A percentile compares a stretch with the other conserved stretches of the same genome.
phyloP scores from a whole-genome alignment of 2,888 invertebrate genomes.

The Chymomyza fuscimana region DNA sequence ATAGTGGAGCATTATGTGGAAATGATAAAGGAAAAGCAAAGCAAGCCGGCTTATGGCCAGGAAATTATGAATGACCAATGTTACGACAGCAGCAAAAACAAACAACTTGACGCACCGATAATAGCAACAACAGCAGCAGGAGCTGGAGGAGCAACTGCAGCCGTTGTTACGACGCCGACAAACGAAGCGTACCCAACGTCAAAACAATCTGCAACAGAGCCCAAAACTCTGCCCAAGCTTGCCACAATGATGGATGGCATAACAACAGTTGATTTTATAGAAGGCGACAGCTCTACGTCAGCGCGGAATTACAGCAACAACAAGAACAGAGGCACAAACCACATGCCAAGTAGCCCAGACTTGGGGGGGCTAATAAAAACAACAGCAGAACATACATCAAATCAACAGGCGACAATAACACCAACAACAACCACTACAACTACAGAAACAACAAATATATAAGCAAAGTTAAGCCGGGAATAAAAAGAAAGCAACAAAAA shows the following conservation, averaged over 20 bases:
- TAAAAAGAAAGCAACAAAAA: not conserved
- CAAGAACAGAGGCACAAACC: slow-evolving; percentile 50
- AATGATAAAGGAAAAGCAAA: slow-evolving; percentile 38
- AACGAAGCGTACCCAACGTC: slow-evolving; percentile 41
- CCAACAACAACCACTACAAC: slow-evolving; percentile 42
- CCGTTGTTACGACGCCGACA: not conserved
- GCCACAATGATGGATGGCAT: slow-evolving; percentile 68
- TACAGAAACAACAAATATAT: not conserved
- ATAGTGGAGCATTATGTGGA: not conserved
- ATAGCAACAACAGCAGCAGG: slow-evolving; percentile 27
- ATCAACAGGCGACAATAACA: slow-evolving; percentile 64
- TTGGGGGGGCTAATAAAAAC: slow-evolving; percentile 59
- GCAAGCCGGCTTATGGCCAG: slow-evolving; percentile 35
- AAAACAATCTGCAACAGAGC: slow-evolving; percentile 58
- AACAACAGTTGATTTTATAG: slow-evolving; percentile 72
- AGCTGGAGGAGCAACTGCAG: slow-evolving; percentile 3
- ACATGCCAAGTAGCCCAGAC: slow-evolving; percentile 40
- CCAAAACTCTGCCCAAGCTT: slow-evolving; percentile 27
- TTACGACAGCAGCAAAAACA: slow-evolving; percentile 29
- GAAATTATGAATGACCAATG: slow-evolving; percentile 53
- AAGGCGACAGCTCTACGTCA: slow-evolving; percentile 73
- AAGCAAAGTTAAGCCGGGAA: slow-evolving; percentile 15
- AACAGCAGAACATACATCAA: slow-evolving; percentile 65
- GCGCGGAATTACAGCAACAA: slow-evolving; percentile 60
- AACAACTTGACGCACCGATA: not conserved